Base-by-base conservation (phyloP, 2,113 vertebrate species). In the Lasiurus borealis region DNA sequence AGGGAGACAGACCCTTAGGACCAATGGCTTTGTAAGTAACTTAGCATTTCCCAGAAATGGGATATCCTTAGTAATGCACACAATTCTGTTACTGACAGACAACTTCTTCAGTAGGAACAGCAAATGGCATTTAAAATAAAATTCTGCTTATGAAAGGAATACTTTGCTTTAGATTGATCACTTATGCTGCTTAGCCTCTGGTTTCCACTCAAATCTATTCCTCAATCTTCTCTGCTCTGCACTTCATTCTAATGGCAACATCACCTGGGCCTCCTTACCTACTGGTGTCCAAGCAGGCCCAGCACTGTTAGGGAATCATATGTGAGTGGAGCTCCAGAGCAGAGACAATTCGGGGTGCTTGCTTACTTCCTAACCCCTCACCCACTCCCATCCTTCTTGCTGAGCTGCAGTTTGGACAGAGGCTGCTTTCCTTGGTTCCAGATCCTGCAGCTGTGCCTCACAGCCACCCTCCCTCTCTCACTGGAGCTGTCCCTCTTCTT, bases 161-260 rank as follows among this genome's bases (percentile, higher is more conserved):
- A 8, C 59, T 54, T 75, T 11, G 44, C 13, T 59, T 29, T 21
- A n/a, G 8, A 64, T 2, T 1, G 12, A 54, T 36, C 29, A 5
- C 14, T 4, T 19, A 29, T 27, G 57, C 57, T 12, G n/a, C 21
- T 14, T 14, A 16, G 8, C 34, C 25, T 34, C 64, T 68, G 16
- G 36, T 62, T 57, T 12, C 6, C 3, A 18, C 9, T 54, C 31
- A 13, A 4, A 57, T 9, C 21, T 52, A 1, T 9, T 2, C 44
- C 64, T 15, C 48, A 10, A 5, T 31, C 50, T 34, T 40, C 15
- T 46, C 40, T 25, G 31, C 34, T 31, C n/a, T 25, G 18, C 8
- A 27, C 64, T 2, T 54, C 31, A 57, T 18, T 21, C 71, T 0
- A 2, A 2, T 0, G 36, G 68, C 0, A 1, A 8, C 66, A 7